Evolutionary conservation across 2,888 invertebrate genomes (phyloP), one percentile per base, ranked within the genome.

Genomic region (Cyclophora punctaria): DNA sequence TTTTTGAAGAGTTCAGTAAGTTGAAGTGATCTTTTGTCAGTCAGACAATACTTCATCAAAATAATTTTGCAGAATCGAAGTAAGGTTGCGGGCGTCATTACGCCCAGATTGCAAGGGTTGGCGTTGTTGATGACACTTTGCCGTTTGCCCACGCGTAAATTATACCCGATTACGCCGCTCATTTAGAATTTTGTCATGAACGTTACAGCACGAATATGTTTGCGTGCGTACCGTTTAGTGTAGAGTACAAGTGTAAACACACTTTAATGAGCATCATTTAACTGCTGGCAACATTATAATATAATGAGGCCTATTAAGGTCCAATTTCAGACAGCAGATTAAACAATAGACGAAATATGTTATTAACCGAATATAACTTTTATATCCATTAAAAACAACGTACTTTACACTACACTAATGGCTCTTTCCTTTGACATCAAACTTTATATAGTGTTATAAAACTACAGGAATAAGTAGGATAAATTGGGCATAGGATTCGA

Each of bases 401-500:
- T 20, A 20, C 20, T 20, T 20, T 20, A 20, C 20, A 20, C 20
- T 20, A 20, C 20, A 20, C 20, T 20, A 20, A 20, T 20, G 20
- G 20, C 63, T 57, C 58, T 62, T 56, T 57, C 60, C 62, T 69
- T 65, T 67, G 61, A 67, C 57, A 63, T 60, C 55, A 57, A 63
- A 53, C 44, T 33, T 51, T 55, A 63, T 56, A 65, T 60, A 65
- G 55, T 67, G 64, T 64, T 69, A 67, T 67, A 73, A 72, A 70
- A 71, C 63, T 62, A 65, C 62, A 64, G 62, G 69, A 73, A 74
- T 79, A 78, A 78, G 71, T 69, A 71, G 69, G 70, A 76, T 78
- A 78, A 75, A 79, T 80, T 77, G 74, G 69, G 69, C 68, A 71
- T 70, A 70, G 71, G 66, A 73, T 74, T 72, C 70, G 67, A 72